These are phyloP conservation scores for Stenotaenia linearis DNA, from an alignment of 2,888 invertebrate genomes.

Conservation along the genomic window DNA sequence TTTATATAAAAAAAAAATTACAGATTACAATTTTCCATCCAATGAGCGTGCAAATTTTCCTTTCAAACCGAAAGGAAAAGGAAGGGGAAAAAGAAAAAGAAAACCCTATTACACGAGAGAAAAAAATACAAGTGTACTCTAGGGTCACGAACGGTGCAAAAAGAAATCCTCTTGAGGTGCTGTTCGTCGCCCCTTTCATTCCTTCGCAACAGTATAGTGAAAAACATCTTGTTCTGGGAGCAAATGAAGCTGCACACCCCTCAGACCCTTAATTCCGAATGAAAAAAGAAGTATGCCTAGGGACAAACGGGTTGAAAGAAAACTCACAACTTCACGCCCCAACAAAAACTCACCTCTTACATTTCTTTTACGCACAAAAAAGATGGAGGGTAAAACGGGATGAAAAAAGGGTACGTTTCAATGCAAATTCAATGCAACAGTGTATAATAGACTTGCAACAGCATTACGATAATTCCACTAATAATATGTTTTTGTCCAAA, in stretches of 20 bases:
- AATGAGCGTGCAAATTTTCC: not conserved
- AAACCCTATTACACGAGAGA: not conserved
- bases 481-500: too few species aligned
- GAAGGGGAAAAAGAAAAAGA: not conserved
- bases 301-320: conserved; percentile 16
- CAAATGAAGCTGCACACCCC: conserved; percentile 16
- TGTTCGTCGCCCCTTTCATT: not conserved
- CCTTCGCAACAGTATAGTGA: not conserved
- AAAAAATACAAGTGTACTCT: not conserved
- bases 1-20: too few species aligned
- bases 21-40: not conserved
- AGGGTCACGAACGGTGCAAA: not conserved
- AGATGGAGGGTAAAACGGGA: not conserved
- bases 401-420: not conserved
- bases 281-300: not conserved
- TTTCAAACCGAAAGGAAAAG: not conserved
- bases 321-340: conserved; percentile 26
- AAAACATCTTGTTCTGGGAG: not conserved
- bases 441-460: not conserved
- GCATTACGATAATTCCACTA: not conserved
- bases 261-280: not conserved
- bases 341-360: conserved; percentile 12
- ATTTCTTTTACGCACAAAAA: not conserved
- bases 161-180: not conserved
- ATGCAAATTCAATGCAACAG: not conserved